Evolutionary conservation across 2,113 vertebrate genomes (phyloP).

Genomic region (Forbesichthys agassizii): DNA sequence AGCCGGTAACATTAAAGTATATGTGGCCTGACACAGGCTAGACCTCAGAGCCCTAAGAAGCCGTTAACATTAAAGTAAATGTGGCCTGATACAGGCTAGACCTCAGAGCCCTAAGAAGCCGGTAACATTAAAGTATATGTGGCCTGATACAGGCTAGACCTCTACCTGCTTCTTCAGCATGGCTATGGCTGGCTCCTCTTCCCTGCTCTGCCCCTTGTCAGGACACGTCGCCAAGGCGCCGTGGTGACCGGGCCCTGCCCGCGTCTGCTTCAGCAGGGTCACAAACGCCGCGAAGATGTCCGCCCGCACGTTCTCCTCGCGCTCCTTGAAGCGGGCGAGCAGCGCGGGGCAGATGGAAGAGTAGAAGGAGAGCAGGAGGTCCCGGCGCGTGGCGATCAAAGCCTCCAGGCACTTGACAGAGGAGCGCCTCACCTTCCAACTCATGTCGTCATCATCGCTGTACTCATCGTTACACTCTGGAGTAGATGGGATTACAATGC

Average conservation of each 20-base stretch:
- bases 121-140: background rate
- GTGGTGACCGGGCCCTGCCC: conserved; percentile 54
- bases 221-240: conserved; percentile 57
- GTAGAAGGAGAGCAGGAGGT: conserved; percentile 87
- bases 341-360: conserved; percentile 80
- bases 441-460: conserved; percentile 92
- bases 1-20: no score
- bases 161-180: conserved; percentile 85
- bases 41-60: no score
- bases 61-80: no score
- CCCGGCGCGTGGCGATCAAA: conserved; percentile 80
- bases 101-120: no score
- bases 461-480: conserved; percentile 90
- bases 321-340: conserved; percentile 88
- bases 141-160: no score
- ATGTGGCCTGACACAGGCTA: no score
- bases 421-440: conserved; percentile 94
- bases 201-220: conserved; percentile 46
- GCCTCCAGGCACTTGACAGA: conserved; percentile 90
- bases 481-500: conserved; percentile 23
- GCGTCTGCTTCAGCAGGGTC: conserved; percentile 84
- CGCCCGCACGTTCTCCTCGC: conserved; percentile 91
- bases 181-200: conserved; percentile 73
- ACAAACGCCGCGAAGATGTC: conserved; percentile 88
- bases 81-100: no score